phyloP scores from a whole-genome alignment of 1,140 invertebrate genomes.

The Armadillidium nasatum region DNA sequence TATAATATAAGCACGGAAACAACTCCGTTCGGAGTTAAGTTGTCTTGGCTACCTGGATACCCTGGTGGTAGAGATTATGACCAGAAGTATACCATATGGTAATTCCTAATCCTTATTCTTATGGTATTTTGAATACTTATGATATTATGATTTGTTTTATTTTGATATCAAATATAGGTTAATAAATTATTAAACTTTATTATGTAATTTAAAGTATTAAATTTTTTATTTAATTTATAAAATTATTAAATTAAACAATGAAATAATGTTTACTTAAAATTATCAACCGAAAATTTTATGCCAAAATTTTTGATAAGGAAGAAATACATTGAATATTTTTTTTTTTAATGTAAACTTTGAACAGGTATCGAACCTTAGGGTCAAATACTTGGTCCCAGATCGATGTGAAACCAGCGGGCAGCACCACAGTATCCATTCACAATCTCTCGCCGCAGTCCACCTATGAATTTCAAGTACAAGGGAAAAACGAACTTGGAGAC shows the following conservation, averaged over 20 bases:
- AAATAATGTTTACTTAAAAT: too few species aligned
- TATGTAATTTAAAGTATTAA: background rate
- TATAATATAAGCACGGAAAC: slow-evolving; percentile 83
- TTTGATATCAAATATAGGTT: background rate
- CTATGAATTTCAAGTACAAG: slow-evolving; percentile 95
- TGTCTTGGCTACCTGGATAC: slow-evolving; percentile 90
- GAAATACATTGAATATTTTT: too few species aligned
- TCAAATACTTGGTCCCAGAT: slow-evolving; percentile 83
- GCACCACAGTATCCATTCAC: slow-evolving; percentile 84
- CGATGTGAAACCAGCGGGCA: slow-evolving; percentile 83
- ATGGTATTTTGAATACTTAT: too few species aligned
- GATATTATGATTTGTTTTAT: slow-evolving; percentile 29
- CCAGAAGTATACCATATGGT: slow-evolving; percentile 91
- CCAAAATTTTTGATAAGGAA: too few species aligned
- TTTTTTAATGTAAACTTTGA: background rate
- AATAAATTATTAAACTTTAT: background rate
- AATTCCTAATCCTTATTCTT: too few species aligned
- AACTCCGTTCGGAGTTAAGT: slow-evolving; percentile 79
- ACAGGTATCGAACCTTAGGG: slow-evolving; percentile 73
- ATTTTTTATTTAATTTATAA: too few species aligned
- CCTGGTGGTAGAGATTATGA: slow-evolving; percentile 89
- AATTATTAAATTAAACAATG: too few species aligned
- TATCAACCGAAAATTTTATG: too few species aligned
- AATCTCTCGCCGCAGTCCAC: slow-evolving; percentile 79
- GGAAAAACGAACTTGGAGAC: slow-evolving; percentile 87